Conservation (phyloP, 2,797 vertebrate species). For the Taenioides sp. region DNA sequence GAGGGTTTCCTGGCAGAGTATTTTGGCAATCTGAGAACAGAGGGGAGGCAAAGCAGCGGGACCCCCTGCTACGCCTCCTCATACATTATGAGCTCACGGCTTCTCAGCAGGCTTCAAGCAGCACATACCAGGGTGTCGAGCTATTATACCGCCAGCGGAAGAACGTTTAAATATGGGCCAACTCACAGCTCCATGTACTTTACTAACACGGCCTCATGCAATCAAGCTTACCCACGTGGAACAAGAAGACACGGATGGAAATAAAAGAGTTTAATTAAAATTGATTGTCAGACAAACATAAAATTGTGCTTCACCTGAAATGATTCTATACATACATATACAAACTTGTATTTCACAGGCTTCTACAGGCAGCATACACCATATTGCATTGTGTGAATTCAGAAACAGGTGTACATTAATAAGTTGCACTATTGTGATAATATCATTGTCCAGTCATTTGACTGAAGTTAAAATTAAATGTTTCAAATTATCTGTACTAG, state of each 20-base stretch:
- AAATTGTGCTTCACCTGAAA: slow-evolving; percentile 69
- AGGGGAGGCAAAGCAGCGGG: slow-evolving; percentile 47
- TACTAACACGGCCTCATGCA: neutral
- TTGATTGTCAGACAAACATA: slow-evolving; percentile 75
- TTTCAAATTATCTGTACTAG: no score
- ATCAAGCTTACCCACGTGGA: slow-evolving; percentile 11
- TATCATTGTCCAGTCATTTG: neutral
- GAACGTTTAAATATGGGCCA: slow-evolving; percentile 41
- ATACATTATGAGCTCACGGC: slow-evolving; percentile 63
- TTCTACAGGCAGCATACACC: slow-evolving; percentile 66
- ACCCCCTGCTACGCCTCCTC: slow-evolving; percentile 66
- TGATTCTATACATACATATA: slow-evolving; percentile 72
- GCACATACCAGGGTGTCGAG: slow-evolving; percentile 42
- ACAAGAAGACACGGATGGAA: slow-evolving; percentile 27
- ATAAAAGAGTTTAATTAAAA: slow-evolving; percentile 73
- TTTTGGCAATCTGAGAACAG: slow-evolving; percentile 41
- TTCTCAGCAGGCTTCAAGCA: slow-evolving; percentile 58
- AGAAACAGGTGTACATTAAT: neutral
- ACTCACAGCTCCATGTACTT: slow-evolving; percentile 25
- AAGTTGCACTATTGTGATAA: neutral
- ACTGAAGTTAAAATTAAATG: no score
- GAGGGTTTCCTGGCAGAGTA: slow-evolving; percentile 17
- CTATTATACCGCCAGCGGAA: slow-evolving; percentile 43
- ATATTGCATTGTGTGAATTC: slow-evolving; percentile 37
- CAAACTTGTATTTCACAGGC: slow-evolving; percentile 74